phyloP scores from a whole-genome alignment of 1,140 invertebrate species.

The Ditylenchus dipsaci region DNA sequence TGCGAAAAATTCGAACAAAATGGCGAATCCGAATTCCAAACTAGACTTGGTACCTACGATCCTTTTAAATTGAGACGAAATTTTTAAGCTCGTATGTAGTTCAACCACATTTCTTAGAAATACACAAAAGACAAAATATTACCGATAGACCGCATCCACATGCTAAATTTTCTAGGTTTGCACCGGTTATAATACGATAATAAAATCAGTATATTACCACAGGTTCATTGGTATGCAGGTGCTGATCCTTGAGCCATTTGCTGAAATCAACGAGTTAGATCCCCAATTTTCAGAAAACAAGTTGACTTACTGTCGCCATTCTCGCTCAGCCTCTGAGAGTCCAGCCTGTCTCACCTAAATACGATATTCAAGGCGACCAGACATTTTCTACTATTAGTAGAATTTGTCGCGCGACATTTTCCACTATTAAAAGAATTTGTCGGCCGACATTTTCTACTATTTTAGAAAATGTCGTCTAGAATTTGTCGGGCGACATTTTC shows the following conservation, averaged over 20 bases:
- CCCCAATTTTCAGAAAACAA: conserved; percentile 26
- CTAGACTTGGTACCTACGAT: too few relatives aligned
- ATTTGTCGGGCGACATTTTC: too few relatives aligned
- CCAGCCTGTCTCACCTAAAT: conserved; percentile 49
- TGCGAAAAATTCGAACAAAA: too few relatives aligned
- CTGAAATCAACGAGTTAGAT: conserved; percentile 31
- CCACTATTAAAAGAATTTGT: too few relatives aligned
- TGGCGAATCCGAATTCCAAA: too few relatives aligned
- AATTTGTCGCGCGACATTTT: too few relatives aligned
- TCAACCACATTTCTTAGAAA: neutral
- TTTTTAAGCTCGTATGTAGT: too few relatives aligned
- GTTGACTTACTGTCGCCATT: conserved; percentile 50
- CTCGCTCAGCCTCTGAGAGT: conserved; percentile 48
- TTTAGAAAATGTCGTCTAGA: too few relatives aligned
- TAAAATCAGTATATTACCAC: conserved; percentile 53
- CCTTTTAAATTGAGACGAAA: too few relatives aligned
- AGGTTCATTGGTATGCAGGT: conserved; percentile 56
- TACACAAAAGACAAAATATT: neutral
- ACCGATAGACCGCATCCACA: conserved; percentile 18
- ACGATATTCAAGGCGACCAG: too few relatives aligned
- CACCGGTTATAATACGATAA: neutral
- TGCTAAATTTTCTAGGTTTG: neutral
- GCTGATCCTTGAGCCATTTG: conserved; percentile 52
- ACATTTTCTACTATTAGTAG: too few relatives aligned
- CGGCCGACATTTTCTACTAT: too few relatives aligned